Evolutionary conservation across 2,888 invertebrate genomes (phyloP).

Genomic region (Acrobasis consociella): DNA sequence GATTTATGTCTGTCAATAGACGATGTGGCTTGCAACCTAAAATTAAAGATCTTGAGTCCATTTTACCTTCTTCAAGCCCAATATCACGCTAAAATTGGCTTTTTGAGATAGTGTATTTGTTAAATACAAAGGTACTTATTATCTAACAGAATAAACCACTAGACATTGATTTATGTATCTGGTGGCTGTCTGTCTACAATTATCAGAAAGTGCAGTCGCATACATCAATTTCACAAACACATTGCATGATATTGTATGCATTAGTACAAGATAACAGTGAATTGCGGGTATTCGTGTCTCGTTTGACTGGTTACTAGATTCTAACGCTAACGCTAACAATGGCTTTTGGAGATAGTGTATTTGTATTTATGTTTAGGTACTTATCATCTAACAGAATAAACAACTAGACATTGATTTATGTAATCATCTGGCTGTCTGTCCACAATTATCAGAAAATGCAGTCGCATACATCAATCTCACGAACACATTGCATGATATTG

Average conservation of each 20-base stretch:
- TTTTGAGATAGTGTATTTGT: too few species aligned
- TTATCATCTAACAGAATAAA: background rate
- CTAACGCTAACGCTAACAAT: too few species aligned
- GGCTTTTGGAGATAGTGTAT: too few species aligned
- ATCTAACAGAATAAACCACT: background rate
- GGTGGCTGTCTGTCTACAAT: slow-evolving; percentile 13
- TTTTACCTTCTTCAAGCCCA: too few species aligned
- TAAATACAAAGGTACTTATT: too few species aligned
- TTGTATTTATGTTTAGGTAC: too few species aligned
- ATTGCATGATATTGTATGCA: slow-evolving; percentile 23
- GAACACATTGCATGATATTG: slow-evolving; percentile 23
- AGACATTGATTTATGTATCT: slow-evolving; percentile 19
- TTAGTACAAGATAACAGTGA: slow-evolving; percentile 12
- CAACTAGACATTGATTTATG: slow-evolving; percentile 15
- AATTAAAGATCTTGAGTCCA: too few species aligned
- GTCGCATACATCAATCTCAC: slow-evolving; percentile 22
- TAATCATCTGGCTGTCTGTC: slow-evolving; percentile 16
- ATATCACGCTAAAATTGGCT: too few species aligned
- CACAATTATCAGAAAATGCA: slow-evolving; percentile 10
- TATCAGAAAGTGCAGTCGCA: slow-evolving; percentile 16
- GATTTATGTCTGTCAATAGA: too few species aligned
- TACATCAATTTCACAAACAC: slow-evolving; percentile 22
- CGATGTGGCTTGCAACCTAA: too few species aligned
- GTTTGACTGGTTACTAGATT: background rate
- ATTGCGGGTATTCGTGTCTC: background rate